Conservation (phyloP, 2,888 invertebrate genomes). For the Hofmannophila pseudospretella region DNA sequence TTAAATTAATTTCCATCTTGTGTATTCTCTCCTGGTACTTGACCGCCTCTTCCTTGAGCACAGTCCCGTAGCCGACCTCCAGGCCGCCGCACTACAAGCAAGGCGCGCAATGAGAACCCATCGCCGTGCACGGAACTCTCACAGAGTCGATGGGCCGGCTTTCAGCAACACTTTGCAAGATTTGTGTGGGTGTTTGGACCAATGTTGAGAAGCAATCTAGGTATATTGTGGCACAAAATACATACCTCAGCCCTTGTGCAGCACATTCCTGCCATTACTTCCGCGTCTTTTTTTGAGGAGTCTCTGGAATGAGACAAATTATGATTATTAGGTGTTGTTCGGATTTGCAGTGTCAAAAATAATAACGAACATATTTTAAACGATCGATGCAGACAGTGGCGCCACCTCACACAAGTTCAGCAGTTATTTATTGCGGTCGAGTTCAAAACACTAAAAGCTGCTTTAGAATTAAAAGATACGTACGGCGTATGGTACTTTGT, state of each 20-base stretch:
- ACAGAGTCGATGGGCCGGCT: neutral
- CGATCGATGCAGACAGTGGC: too few relatives aligned
- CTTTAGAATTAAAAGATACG: slow-evolving; percentile 23
- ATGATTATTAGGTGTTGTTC: too few relatives aligned
- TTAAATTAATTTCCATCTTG: slow-evolving; percentile 44
- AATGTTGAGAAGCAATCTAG: slow-evolving; percentile 17
- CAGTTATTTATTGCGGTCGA: too few relatives aligned
- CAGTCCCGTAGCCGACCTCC: slow-evolving; percentile 40
- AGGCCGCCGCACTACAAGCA: slow-evolving; percentile 46
- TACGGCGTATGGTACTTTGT: slow-evolving; percentile 35
- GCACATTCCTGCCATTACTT: slow-evolving; percentile 50
- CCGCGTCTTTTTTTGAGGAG: slow-evolving; percentile 46
- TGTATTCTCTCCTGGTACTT: slow-evolving; percentile 42
- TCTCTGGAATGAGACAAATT: too few relatives aligned
- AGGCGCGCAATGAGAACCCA: slow-evolving; percentile 1
- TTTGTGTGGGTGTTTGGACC: slow-evolving; percentile 33
- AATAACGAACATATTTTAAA: too few relatives aligned
- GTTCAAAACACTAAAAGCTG: too few relatives aligned
- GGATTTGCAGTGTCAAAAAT: too few relatives aligned
- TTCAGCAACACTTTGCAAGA: neutral
- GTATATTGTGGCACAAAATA: too few relatives aligned
- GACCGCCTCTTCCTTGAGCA: slow-evolving; percentile 31
- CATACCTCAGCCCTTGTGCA: slow-evolving; percentile 49
- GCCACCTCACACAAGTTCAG: too few relatives aligned
- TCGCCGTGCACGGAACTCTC: neutral